phyloP scores from a whole-genome alignment of 2,113 vertebrate genomes.

The Mormyrus lacerda region DNA sequence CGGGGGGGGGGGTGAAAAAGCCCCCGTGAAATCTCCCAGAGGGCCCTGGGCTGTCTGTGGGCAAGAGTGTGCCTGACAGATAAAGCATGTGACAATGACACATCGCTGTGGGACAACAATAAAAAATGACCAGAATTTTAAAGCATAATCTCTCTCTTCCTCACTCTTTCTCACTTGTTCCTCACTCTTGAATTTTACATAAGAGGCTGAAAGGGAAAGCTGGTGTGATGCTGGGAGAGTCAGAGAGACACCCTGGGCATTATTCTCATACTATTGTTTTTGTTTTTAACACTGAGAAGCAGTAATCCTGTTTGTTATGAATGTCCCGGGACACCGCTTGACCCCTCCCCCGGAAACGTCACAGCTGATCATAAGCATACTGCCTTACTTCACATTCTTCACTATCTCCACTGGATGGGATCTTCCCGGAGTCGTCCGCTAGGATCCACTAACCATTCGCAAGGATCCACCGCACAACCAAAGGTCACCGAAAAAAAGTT shows the following conservation, averaged over 20 bases:
- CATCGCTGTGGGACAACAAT: conserved; percentile 57
- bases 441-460: neutral
- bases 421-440: neutral
- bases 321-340: neutral
- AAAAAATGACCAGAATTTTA: conserved; percentile 63
- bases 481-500: neutral
- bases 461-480: neutral
- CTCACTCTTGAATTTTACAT: conserved; percentile 36
- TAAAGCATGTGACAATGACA: conserved; percentile 68
- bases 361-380: neutral
- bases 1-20: conserved; percentile 6
- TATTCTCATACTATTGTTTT: conserved; percentile 27
- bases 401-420: neutral
- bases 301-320: conserved; percentile 11
- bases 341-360: neutral
- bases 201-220: conserved; percentile 37
- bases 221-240: neutral
- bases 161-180: conserved; percentile 9
- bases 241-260: conserved; percentile 39
- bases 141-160: conserved; percentile 38
- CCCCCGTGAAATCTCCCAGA: conserved; percentile 61
- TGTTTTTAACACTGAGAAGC: conserved; percentile 25
- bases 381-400: neutral
- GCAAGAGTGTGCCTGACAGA: conserved; percentile 62
- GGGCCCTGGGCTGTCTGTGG: conserved; percentile 54